Evolutionary conservation across 2,888 invertebrate species (phyloP).

Genomic region (Spodoptera exigua): DNA sequence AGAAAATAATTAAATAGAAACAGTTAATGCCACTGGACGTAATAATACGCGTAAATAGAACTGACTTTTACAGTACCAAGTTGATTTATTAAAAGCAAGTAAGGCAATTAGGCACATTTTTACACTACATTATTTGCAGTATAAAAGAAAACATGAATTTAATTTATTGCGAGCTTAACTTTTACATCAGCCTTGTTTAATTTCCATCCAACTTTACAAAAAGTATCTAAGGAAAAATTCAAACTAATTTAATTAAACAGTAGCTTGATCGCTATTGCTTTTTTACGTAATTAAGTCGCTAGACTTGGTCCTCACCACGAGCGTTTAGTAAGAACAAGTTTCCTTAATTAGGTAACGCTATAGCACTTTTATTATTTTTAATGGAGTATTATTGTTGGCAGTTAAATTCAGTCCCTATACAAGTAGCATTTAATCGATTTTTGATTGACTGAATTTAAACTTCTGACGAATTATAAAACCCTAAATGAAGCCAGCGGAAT

Average conservation of each 20-base stretch:
- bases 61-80: too few relatives aligned
- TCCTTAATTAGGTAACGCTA: constrained; percentile 43
- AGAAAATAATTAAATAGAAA: too few relatives aligned
- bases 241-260: constrained; percentile 49
- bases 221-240: constrained; percentile 29
- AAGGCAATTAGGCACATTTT: constrained; percentile 21
- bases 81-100: too few relatives aligned
- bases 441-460: background rate
- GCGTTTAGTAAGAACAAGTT: constrained; percentile 37
- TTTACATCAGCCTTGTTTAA: constrained; percentile 15
- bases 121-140: background rate
- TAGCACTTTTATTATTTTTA: constrained; percentile 27
- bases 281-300: constrained; percentile 46
- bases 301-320: constrained; percentile 20
- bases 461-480: too few relatives aligned
- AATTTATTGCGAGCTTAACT: constrained; percentile 27
- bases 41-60: too few relatives aligned
- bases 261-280: constrained; percentile 36
- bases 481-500: too few relatives aligned
- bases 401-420: background rate
- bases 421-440: too few relatives aligned
- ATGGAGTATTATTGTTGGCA: constrained; percentile 7
- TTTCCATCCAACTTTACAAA: constrained; percentile 31
- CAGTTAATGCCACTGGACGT: too few relatives aligned
- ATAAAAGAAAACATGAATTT: constrained; percentile 1